Conservation (phyloP, 2,797 vertebrate species). For the Sphenopsis melanotis region DNA sequence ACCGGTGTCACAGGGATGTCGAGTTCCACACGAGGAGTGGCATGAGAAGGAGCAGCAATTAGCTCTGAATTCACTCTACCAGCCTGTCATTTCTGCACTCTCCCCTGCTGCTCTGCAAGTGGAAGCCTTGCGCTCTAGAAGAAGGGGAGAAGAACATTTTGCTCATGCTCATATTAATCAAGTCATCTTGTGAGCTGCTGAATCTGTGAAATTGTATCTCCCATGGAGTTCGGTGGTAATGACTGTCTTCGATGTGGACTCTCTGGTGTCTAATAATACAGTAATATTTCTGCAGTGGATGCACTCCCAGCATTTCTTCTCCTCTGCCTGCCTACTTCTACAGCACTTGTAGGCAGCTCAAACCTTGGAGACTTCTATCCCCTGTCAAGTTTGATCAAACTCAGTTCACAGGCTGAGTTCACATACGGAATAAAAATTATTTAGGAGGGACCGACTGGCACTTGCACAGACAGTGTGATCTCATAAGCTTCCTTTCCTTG, state of each 20-base stretch:
- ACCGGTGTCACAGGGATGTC: neutral
- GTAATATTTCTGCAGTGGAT: neutral
- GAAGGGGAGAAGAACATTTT: slow-evolving; percentile 12
- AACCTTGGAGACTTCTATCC: neutral
- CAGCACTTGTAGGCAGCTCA: neutral
- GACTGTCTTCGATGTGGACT: neutral
- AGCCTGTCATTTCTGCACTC: neutral
- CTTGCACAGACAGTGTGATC: slow-evolving; percentile 45
- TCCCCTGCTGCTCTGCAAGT: neutral
- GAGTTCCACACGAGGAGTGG: neutral
- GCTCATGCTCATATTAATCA: neutral
- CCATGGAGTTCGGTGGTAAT: neutral
- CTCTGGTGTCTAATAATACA: neutral
- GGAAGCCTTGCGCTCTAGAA: neutral
- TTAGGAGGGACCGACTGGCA: slow-evolving; percentile 26
- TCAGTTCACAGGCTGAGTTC: neutral
- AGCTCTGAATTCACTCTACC: neutral
- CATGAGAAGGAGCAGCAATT: neutral
- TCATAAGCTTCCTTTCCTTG: slow-evolving; percentile 18
- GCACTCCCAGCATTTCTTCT: neutral
- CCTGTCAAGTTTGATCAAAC: neutral
- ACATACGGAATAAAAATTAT: slow-evolving; percentile 38
- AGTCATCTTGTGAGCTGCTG: neutral
- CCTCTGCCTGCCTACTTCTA: neutral
- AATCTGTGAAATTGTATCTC: slow-evolving; percentile 16